Base-by-base conservation (phyloP, 2,113 vertebrate species). In the Varanus salvator region DNA sequence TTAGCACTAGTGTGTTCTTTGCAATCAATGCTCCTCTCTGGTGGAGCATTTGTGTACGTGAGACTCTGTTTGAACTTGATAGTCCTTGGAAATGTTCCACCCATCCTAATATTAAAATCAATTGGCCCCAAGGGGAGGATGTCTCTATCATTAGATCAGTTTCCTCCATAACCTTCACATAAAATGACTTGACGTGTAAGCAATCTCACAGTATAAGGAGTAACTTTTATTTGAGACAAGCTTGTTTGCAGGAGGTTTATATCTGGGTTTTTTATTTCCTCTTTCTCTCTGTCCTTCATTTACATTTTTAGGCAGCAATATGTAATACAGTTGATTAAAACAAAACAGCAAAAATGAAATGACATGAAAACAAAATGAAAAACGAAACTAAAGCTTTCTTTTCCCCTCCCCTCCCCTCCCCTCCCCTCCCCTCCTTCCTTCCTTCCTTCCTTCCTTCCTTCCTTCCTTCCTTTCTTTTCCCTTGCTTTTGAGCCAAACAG, bases 31-130 rank as follows among this genome's bases (percentile, higher is more conserved):
- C 7, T 88, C 85, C 57, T 76, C 91, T 85, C 87, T 48, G 82
- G 92, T 91, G 90, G 23, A 94, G 50, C 75, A 9, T 90, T 93
- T 66, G 3, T 19, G 44, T 0, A 0, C 44, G 2, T 52, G 85
- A 66, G 48, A 78, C 25, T 91, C 94, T 92, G 68, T 72, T 75
- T 87, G 92, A 38, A 81, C 80, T 90, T 80, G 85, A 87, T 60
- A 83, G 83, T 89, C 88, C 80, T 92, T 88, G 66, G 57, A 86
- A 88, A 90, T 54, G 44, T 87, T 80, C 92, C 93, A 84, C 86
- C 85, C 87, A 87, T 83, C 74, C 78, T 92, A 78, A 85, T 80
- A 54, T 48, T 90, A 90, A 90, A 93, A 86, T 90, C 89, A 91
- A 78, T 89, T 88, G 11, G 27, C 92, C 83, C 77, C 91, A 80